These are phyloP conservation scores for Delphinapterus leucas DNA, from an alignment of 2,113 vertebrate genomes.

Conservation along the genomic window DNA sequence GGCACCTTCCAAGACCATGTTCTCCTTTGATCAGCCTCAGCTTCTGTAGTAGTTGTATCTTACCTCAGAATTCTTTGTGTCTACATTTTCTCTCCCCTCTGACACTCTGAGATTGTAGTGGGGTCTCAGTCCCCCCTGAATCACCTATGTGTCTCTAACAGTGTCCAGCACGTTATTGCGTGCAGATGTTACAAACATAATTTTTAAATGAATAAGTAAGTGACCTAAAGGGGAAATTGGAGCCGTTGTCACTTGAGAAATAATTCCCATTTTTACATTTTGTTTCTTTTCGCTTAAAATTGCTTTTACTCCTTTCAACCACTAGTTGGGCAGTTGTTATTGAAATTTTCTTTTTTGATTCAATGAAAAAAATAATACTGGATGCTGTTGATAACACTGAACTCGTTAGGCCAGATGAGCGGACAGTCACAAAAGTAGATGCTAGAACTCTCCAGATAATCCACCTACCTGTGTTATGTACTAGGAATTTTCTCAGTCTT, in stretches of 20 bases:
- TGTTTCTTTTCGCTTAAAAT: neutral
- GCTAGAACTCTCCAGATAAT: neutral
- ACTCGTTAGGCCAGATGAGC: neutral
- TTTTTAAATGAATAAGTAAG: neutral
- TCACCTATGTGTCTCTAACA: neutral
- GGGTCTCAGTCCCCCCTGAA: neutral
- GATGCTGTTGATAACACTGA: neutral
- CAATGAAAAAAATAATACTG: neutral
- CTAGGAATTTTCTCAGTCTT: neutral
- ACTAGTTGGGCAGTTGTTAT: neutral
- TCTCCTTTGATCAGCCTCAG: neutral
- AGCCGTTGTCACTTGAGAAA: neutral
- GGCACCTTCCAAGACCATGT: neutral
- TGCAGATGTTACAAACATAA: neutral
- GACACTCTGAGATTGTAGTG: neutral
- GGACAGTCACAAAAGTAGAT: neutral
- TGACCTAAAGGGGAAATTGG: neutral
- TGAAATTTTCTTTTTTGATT: neutral
- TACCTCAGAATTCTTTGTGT: neutral
- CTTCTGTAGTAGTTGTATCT: neutral
- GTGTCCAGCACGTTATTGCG: neutral
- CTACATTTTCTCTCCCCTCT: neutral
- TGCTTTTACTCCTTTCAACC: neutral
- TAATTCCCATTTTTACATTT: neutral
- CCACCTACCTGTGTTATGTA: neutral